Base-by-base conservation (phyloP, 2,113 vertebrate species). In the Pelodiscus sinensis region DNA sequence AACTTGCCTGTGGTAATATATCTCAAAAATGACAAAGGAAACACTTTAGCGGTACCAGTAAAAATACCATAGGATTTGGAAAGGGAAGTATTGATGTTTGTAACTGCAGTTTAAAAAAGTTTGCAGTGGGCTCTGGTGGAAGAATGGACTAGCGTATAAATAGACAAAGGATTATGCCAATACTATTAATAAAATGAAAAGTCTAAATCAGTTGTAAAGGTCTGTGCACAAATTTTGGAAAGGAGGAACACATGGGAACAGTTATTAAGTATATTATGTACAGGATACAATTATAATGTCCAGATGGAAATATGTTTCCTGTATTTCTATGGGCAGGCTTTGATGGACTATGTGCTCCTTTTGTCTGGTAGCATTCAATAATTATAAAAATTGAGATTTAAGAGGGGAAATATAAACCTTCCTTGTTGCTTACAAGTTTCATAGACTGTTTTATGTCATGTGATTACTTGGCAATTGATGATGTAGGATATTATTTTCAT, bases 381-480 rank as follows among this genome's bases (percentile, higher is more conserved):
- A 73, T 73, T 77, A 50, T 44, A 11, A 86, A 5, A 55, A 86
- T 51, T 77, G 82, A 55, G 35, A 62, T 24, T 93, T 3, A 58
- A 24, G 11, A 31, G 78, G 87, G 75, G 51, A 29, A 18, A 38
- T 92, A 82, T 68, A 84, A 78, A 21, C 0, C 0, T 73, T 6
- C 22, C 79, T 73, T 82, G 4, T 85, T 94, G 88, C 60, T 52
- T 19, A 81, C 78, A 85, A 90, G 2, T 94, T 92, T 81, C 25
- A 90, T 19, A 35, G 54, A 14, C 12, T 56, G 2, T 19, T 22
- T 79, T 85, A 71, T 52, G 88, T 68, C 57, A 50, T 87, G 38
- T 9, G 2, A 77, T 89, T 92, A 54, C 50, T 60, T 90, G 55
- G 38, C 18, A n/a, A 15, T 91, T 95, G 44, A 44, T 90, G 81